Evolutionary conservation across 35 echinoderm and acorn worm genomes (phyloP).

Genomic region (Ptychodera flava): DNA sequence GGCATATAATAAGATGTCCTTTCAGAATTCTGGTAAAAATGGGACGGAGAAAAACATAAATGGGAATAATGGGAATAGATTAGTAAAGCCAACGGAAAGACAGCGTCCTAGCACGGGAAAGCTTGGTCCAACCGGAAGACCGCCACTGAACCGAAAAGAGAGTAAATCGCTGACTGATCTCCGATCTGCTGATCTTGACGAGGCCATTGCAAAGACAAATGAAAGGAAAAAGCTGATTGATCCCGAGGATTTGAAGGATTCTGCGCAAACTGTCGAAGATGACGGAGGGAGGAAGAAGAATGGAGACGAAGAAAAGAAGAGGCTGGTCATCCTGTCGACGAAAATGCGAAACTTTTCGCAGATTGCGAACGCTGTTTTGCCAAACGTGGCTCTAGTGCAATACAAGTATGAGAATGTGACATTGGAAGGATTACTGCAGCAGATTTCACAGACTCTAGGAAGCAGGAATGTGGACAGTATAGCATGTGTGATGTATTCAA

Average conservation of each 20-base stretch:
- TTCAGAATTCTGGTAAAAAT: background rate
- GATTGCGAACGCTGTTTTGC: conserved; percentile 56
- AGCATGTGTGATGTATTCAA: conserved; percentile 75
- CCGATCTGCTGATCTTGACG: background rate
- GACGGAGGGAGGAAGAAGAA: background rate
- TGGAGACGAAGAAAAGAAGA: conserved; percentile 16
- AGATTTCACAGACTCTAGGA: conserved; percentile 46
- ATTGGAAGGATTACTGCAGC: conserved; percentile 56
- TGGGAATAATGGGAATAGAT: background rate
- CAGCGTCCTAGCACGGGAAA: background rate
- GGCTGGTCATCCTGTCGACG: conserved; percentile 73
- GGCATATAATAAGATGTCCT: background rate
- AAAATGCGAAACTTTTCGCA: conserved; percentile 77
- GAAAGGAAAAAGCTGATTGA: background rate
- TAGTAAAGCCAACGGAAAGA: background rate
- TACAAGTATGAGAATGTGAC: conserved; percentile 83
- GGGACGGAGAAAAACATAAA: background rate
- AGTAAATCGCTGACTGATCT: background rate
- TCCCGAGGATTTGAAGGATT: background rate
- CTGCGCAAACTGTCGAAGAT: background rate
- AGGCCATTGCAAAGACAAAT: background rate
- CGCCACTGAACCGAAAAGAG: background rate
- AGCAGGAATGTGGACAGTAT: conserved; percentile 66
- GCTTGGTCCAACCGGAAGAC: background rate
- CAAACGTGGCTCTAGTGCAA: conserved; percentile 80